phyloP scores from a whole-genome alignment of 2,888 invertebrate species.

The Julus scanicus region DNA sequence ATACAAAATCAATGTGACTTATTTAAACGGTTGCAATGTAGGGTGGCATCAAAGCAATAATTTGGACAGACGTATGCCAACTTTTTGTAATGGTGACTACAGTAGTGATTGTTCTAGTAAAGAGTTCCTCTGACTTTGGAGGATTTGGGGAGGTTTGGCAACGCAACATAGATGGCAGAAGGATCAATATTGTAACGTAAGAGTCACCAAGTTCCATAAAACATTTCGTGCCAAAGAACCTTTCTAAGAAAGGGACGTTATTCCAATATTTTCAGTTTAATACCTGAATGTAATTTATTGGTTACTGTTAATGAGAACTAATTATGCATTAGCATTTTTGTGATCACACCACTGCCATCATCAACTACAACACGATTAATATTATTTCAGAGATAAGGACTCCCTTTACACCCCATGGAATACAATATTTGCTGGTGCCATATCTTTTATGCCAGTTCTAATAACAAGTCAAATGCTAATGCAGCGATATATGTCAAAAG shows the following conservation, averaged over 20 bases:
- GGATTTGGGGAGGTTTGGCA: slow-evolving; percentile 49
- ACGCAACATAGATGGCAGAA: background rate
- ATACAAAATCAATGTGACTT: too few relatives aligned
- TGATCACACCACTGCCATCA: too few relatives aligned
- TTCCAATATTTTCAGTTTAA: too few relatives aligned
- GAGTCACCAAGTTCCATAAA: background rate
- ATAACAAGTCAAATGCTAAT: background rate
- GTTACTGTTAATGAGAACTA: too few relatives aligned
- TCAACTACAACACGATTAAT: too few relatives aligned
- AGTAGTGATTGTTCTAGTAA: slow-evolving; percentile 57
- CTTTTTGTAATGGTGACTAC: slow-evolving; percentile 59
- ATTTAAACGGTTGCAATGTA: slow-evolving; percentile 31
- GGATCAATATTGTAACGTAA: slow-evolving; percentile 5
- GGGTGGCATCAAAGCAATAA: slow-evolving; percentile 60
- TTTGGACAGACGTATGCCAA: slow-evolving; percentile 60
- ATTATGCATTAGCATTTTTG: too few relatives aligned
- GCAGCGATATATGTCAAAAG: background rate
- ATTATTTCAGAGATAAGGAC: background rate
- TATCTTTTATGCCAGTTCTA: background rate
- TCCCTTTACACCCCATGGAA: background rate
- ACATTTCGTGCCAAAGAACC: too few relatives aligned
- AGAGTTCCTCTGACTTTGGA: slow-evolving; percentile 45
- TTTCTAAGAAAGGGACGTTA: too few relatives aligned
- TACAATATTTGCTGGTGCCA: background rate
- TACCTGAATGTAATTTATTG: too few relatives aligned